A percentile compares a stretch with the other conserved stretches of the same genome.
These are phyloP conservation scores for Neopipo cinnamomea DNA, from an alignment of 2,113 vertebrate genomes.

Conservation along the genomic window DNA sequence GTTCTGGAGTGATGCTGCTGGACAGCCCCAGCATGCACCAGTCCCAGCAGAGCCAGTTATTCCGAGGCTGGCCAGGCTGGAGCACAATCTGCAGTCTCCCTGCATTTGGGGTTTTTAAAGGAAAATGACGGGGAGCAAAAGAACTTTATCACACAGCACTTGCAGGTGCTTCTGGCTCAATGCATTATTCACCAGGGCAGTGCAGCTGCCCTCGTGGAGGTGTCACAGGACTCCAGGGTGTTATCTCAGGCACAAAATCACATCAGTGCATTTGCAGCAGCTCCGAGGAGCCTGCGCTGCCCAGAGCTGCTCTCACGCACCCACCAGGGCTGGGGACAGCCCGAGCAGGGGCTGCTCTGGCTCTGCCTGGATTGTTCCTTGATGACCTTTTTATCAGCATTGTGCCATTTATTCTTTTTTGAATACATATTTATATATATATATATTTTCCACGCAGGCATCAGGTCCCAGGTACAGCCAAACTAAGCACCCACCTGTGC, in stretches of 20 bases:
- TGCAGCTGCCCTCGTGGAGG: neutral
- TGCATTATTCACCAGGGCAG: neutral
- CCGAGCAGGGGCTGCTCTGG: neutral
- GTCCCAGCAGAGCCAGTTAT: neutral
- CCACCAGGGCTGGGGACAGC: neutral
- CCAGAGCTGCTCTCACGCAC: neutral
- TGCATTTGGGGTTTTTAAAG: neutral
- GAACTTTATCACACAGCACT: neutral
- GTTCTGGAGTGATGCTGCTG: neutral
- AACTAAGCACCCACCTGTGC: neutral
- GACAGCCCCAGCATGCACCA: neutral
- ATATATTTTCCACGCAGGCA: accelerated
- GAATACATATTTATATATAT: too few species aligned
- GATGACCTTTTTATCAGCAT: accelerated
- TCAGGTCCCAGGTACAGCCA: neutral
- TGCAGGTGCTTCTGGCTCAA: neutral
- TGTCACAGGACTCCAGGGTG: neutral
- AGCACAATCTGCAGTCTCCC: neutral
- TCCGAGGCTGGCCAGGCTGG: neutral
- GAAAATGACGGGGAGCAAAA: neutral
- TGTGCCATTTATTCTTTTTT: neutral
- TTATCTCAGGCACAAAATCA: neutral
- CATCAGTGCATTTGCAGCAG: neutral
- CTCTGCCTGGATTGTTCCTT: neutral
- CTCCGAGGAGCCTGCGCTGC: neutral